phyloP scores from a whole-genome alignment of 2,113 vertebrate species.

The Terrapene triunguis region DNA sequence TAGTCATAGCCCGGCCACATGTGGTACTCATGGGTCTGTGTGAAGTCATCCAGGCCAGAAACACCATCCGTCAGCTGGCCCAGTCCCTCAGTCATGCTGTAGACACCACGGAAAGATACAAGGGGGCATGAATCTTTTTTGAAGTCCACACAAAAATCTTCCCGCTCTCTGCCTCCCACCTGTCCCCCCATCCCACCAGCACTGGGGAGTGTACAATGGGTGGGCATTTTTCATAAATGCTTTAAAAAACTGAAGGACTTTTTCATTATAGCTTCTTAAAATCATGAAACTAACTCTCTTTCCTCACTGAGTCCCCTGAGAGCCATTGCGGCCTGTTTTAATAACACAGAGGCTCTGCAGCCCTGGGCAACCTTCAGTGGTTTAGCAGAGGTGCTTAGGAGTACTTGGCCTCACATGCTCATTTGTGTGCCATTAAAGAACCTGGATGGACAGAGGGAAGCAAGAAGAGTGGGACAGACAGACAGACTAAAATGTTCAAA shows the following conservation, averaged over 20 bases:
- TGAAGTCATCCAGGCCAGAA: conserved; percentile 94
- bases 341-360: neutral
- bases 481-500: neutral
- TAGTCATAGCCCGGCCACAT: conserved; percentile 97
- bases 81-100: conserved; percentile 91
- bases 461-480: neutral
- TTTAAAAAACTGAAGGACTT: fast-evolving
- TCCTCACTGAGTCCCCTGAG: neutral
- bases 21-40: conserved; percentile 90
- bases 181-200: neutral
- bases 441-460: neutral
- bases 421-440: neutral
- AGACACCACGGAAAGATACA: neutral
- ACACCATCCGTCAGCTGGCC: conserved; percentile 95
- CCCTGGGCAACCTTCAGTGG: neutral
- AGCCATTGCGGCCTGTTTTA: neutral
- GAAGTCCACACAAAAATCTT: neutral
- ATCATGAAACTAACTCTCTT: neutral
- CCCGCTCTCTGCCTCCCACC: neutral
- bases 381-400: neutral
- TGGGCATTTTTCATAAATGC: neutral
- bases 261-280: neutral
- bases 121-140: fast-evolving
- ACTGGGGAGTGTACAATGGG: neutral
- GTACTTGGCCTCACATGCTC: neutral